Conservation (phyloP, 2,113 vertebrate species). For the Chloropsis cyanopogon region DNA sequence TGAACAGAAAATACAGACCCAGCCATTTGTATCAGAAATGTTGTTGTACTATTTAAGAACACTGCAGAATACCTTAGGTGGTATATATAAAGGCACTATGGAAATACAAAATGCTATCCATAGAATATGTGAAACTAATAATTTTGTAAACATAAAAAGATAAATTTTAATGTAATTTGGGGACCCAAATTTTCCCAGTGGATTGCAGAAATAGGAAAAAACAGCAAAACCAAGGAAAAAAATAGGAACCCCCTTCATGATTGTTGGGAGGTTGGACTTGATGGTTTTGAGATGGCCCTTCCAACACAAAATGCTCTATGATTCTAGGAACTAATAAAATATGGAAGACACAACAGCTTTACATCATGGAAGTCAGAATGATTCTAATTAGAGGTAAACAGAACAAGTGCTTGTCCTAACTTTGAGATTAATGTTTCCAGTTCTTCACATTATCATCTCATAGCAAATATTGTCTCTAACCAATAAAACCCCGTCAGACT, state of each 20-base stretch:
- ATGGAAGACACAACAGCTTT: background rate
- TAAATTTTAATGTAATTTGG: background rate
- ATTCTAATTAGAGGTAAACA: background rate
- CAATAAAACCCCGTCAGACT: background rate
- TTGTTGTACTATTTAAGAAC: background rate
- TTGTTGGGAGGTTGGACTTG: background rate
- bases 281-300: background rate
- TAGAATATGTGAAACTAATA: background rate
- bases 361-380: background rate
- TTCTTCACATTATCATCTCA: background rate
- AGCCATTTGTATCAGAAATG: background rate
- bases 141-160: background rate
- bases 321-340: background rate
- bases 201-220: background rate
- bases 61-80: background rate
- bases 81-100: background rate
- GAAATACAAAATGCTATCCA: background rate
- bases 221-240: background rate
- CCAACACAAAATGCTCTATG: background rate
- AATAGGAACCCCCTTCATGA: background rate
- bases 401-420: background rate
- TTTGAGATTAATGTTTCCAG: background rate
- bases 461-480: background rate
- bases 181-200: background rate
- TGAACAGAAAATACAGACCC: background rate